Evolutionary conservation across 2,888 invertebrate genomes (phyloP).

Genomic region (Platycheirus rosarum): DNA sequence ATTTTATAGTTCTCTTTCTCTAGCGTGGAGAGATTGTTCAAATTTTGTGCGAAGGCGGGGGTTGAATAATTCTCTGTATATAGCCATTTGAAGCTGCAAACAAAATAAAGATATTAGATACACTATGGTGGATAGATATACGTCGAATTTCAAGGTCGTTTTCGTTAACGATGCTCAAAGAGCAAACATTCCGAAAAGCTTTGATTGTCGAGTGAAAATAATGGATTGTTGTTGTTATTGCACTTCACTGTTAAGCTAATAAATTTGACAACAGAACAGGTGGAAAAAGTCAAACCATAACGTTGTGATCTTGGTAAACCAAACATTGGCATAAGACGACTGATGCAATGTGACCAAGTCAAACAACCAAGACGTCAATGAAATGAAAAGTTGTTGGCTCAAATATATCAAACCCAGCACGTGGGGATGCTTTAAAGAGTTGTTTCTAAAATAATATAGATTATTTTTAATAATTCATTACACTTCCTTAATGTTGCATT

Average conservation of each 20-base stretch:
- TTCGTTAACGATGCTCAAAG: constrained; percentile 7
- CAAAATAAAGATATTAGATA: not conserved
- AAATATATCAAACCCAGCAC: too few species aligned
- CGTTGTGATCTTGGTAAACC: not conserved
- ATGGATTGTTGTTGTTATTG: constrained; percentile 17
- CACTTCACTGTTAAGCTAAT: constrained; percentile 19
- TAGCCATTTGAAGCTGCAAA: too few species aligned
- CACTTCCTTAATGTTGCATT: too few species aligned
- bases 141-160: constrained; percentile 15
- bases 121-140: not conserved
- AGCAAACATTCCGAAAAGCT: constrained; percentile 8
- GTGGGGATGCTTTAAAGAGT: too few species aligned
- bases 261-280: constrained; percentile 20
- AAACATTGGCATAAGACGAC: not conserved
- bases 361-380: constrained; percentile 5
- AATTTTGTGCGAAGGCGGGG: not conserved
- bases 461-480: too few species aligned
- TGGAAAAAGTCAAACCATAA: constrained; percentile 7
- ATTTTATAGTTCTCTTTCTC: too few species aligned
- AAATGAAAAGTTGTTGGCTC: constrained; percentile 8
- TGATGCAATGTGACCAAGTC: constrained; percentile 3
- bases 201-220: constrained; percentile 8
- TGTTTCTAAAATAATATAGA: too few species aligned
- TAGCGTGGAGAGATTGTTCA: too few species aligned
- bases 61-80: not conserved